Conservation (phyloP, 2,797 vertebrate genomes). For the Pelochelys cantorii region DNA sequence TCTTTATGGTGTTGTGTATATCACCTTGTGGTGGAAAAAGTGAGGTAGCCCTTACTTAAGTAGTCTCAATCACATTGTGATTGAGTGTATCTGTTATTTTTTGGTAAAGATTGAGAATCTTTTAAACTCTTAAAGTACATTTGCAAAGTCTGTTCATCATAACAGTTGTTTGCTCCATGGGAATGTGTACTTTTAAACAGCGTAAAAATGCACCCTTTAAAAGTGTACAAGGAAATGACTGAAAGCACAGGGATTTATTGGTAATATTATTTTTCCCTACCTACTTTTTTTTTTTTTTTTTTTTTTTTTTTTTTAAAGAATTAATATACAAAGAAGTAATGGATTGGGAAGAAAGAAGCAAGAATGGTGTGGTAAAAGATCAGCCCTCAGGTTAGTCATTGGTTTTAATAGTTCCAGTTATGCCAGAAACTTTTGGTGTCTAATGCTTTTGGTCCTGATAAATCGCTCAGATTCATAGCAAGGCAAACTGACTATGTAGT, state of each 20-base stretch:
- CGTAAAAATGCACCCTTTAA: neutral
- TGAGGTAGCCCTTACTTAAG: neutral
- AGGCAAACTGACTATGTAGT: neutral
- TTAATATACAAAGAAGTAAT: slow-evolving; percentile 98
- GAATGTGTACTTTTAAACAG: neutral
- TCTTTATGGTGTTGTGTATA: neutral
- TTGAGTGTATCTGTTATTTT: neutral
- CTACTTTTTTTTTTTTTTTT: neutral
- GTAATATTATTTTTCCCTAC: neutral
- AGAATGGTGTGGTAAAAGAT: slow-evolving; percentile 95
- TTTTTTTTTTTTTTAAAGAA: slow-evolving; percentile 78
- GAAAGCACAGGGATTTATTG: neutral
- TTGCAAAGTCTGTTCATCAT: neutral
- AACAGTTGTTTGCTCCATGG: neutral
- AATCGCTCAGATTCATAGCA: neutral
- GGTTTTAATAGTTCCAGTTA: slow-evolving; percentile 68
- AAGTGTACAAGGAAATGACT: neutral
- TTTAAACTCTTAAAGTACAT: neutral
- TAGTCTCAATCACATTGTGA: neutral
- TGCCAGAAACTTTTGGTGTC: neutral
- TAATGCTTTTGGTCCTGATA: neutral
- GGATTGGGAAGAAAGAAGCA: slow-evolving; percentile 98
- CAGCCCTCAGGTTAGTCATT: slow-evolving; percentile 92
- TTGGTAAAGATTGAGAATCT: neutral
- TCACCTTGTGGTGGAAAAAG: neutral